These are phyloP conservation scores for Chitala chitala DNA, from an alignment of 2,113 vertebrate species.

Conservation along the genomic window DNA sequence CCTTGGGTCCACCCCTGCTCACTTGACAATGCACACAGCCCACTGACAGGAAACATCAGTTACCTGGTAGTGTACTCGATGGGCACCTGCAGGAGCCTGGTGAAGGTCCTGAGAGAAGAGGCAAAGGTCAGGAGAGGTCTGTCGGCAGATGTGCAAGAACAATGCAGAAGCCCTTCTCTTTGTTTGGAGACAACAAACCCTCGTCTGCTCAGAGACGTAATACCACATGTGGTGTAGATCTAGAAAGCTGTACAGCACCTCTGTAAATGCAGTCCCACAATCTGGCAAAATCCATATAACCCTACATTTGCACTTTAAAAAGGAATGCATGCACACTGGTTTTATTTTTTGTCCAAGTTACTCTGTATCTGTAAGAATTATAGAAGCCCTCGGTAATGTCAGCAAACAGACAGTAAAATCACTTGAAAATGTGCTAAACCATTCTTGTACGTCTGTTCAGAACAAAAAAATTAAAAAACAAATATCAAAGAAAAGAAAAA, in stretches of 20 bases:
- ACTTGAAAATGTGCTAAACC: background rate
- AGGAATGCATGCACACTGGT: too few relatives aligned
- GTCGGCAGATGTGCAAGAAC: constrained; percentile 24
- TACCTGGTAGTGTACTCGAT: constrained; percentile 96
- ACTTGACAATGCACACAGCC: background rate
- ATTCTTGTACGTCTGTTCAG: background rate
- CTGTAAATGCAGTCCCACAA: too few relatives aligned
- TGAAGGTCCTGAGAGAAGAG: constrained; percentile 62
- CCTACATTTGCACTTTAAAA: too few relatives aligned
- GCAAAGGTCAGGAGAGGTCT: constrained; percentile 38
- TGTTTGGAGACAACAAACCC: background rate
- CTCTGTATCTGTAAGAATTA: too few relatives aligned
- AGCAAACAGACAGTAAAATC: background rate
- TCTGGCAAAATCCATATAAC: too few relatives aligned
- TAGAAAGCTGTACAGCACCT: background rate
- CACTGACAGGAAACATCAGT: constrained; percentile 25
- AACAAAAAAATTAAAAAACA: background rate
- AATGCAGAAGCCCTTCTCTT: background rate
- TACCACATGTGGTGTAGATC: too few relatives aligned
- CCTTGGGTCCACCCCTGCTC: too few relatives aligned
- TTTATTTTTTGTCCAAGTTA: too few relatives aligned
- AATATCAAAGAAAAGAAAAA: too few relatives aligned
- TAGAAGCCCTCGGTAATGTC: too few relatives aligned
- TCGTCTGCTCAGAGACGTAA: background rate
- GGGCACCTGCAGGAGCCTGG: constrained; percentile 64